Evolutionary conservation across 2,797 vertebrate genomes (phyloP).

Genomic region (Neomorphus geoffroyi): DNA sequence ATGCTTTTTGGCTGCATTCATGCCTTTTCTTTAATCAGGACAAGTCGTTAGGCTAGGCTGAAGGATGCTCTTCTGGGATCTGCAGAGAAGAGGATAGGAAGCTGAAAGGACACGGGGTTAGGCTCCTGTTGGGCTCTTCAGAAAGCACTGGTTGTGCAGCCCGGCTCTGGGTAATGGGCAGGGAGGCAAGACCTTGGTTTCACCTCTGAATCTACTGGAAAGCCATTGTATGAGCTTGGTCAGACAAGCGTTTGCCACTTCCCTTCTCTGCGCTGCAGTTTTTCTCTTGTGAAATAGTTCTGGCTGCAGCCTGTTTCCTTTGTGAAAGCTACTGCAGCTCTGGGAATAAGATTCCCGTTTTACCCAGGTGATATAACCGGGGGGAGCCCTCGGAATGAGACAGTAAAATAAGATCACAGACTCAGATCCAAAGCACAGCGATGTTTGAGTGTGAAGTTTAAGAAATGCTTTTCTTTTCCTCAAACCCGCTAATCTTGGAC

Average conservation of each 20-base stretch:
- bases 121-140: not conserved
- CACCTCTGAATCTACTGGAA: not conserved
- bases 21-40: not conserved
- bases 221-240: not conserved
- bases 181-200: not conserved
- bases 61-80: not conserved
- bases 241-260: not conserved
- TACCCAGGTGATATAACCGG: not conserved
- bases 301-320: not conserved
- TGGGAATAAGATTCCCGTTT: not conserved
- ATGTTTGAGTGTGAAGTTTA: not conserved
- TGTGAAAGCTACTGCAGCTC: not conserved
- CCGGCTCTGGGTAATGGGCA: not conserved
- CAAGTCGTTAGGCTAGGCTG: not conserved
- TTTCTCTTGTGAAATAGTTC: not conserved
- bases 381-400: not conserved
- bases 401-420: not conserved
- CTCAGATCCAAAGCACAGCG: not conserved
- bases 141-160: not conserved
- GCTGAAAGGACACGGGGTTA: not conserved
- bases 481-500: fast-evolving
- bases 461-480: not conserved
- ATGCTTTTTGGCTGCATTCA: not conserved
- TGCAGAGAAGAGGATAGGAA: not conserved
- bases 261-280: not conserved